phyloP scores from a whole-genome alignment of 1,140 invertebrate species.

The Drosophila aff. region DNA sequence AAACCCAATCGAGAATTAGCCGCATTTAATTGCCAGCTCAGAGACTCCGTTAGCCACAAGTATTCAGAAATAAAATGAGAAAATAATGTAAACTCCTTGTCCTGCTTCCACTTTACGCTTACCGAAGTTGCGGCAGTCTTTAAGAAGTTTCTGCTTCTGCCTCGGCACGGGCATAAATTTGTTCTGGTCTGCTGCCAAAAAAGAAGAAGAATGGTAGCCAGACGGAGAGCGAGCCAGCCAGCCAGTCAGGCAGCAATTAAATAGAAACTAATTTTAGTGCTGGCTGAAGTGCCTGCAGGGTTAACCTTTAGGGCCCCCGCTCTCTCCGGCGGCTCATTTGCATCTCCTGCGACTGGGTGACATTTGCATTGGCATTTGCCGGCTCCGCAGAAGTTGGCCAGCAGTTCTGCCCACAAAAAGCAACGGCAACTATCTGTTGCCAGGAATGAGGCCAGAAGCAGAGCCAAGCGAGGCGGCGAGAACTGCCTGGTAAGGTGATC shows the following conservation, averaged over 20 bases:
- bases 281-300: background rate
- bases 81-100: slow-evolving; percentile 25
- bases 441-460: slow-evolving; percentile 45
- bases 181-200: slow-evolving; percentile 78
- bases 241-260: slow-evolving; percentile 72
- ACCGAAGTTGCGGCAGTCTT: slow-evolving; percentile 22
- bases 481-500: slow-evolving; percentile 46
- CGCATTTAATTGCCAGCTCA: slow-evolving; percentile 56
- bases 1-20: slow-evolving; percentile 59
- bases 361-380: slow-evolving; percentile 73
- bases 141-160: slow-evolving; percentile 32
- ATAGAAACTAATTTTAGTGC: slow-evolving; percentile 43
- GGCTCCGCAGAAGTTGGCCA: slow-evolving; percentile 27
- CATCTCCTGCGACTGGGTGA: slow-evolving; percentile 37
- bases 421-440: slow-evolving; percentile 25
- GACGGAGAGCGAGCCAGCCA: slow-evolving; percentile 53
- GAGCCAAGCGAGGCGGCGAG: slow-evolving; percentile 29
- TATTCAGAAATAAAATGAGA: slow-evolving; percentile 24
- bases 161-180: slow-evolving; percentile 64
- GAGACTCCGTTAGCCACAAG: slow-evolving; percentile 53
- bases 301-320: slow-evolving; percentile 31
- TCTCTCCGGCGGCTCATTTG: slow-evolving; percentile 19
- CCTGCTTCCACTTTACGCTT: slow-evolving; percentile 27
- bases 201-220: slow-evolving; percentile 43
- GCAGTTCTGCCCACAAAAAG: slow-evolving; percentile 23